phyloP scores from a whole-genome alignment of 2,888 invertebrate species.

The Chironomus tentans region DNA sequence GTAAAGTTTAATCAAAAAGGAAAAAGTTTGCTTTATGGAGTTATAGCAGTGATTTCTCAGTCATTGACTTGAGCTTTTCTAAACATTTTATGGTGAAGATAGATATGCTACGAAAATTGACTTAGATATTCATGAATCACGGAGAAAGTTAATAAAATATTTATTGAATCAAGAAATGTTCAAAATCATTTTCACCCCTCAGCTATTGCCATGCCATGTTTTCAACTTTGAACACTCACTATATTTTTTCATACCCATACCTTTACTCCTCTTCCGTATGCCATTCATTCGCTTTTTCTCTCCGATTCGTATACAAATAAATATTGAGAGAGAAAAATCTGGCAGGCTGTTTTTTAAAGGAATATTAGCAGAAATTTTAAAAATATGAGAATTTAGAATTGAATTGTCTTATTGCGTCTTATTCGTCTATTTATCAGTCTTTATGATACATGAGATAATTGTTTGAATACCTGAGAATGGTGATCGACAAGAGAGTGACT shows the following conservation, averaged over 20 bases:
- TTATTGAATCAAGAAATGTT: slow-evolving; percentile 22
- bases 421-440: no score
- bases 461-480: no score
- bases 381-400: no score
- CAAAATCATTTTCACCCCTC: slow-evolving; percentile 13
- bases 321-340: neutral
- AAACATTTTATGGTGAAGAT: neutral
- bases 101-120: neutral
- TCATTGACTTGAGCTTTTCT: neutral
- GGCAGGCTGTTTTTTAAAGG: neutral
- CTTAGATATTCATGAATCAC: slow-evolving; percentile 4
- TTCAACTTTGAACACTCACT: neutral
- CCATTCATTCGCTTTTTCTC: neutral
- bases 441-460: no score
- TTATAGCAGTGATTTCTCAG: neutral
- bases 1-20: neutral
- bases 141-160: slow-evolving; percentile 26
- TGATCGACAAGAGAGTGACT: no score
- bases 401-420: no score
- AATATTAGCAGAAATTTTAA: no score
- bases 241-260: neutral
- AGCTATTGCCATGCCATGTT: neutral
- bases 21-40: neutral
- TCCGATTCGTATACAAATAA: neutral
- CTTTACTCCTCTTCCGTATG: neutral